Evolutionary conservation across 2,113 vertebrate species (phyloP).

Genomic region (Plestiodon gilberti): DNA sequence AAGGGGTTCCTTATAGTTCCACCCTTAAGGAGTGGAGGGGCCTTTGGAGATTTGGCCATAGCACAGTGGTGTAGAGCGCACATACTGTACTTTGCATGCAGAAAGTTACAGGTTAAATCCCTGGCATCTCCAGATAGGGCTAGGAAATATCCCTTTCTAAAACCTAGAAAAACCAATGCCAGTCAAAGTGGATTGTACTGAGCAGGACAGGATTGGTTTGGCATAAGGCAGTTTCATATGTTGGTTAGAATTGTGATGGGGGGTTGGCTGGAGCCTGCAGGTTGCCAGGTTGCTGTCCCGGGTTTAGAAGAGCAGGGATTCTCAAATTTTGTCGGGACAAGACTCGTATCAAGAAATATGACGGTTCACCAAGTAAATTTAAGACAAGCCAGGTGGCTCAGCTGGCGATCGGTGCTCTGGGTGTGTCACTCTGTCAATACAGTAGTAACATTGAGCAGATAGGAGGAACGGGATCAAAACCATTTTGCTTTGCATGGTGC

Average conservation of each 20-base stretch:
- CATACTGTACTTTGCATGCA: too few species aligned
- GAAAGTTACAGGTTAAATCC: too few species aligned
- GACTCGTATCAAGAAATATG: background rate
- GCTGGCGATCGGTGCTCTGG: background rate
- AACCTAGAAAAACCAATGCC: too few species aligned
- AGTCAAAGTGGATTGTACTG: too few species aligned
- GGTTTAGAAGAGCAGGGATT: background rate
- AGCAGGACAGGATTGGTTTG: too few species aligned
- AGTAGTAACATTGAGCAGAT: background rate
- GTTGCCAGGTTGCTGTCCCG: background rate
- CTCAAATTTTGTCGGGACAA: background rate
- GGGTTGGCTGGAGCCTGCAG: background rate
- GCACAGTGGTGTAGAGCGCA: too few species aligned
- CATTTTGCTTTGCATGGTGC: background rate
- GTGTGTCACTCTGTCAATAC: background rate
- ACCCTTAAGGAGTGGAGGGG: background rate
- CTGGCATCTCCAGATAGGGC: background rate
- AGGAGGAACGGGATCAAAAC: background rate
- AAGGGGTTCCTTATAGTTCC: background rate
- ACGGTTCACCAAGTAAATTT: background rate
- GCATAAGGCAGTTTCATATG: too few species aligned
- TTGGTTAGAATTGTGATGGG: background rate
- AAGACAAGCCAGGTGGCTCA: background rate
- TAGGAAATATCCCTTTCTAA: too few species aligned
- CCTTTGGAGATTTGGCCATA: too few species aligned